Conservation (phyloP, 1,140 invertebrate species). For the Brachionus calyciflorus region DNA sequence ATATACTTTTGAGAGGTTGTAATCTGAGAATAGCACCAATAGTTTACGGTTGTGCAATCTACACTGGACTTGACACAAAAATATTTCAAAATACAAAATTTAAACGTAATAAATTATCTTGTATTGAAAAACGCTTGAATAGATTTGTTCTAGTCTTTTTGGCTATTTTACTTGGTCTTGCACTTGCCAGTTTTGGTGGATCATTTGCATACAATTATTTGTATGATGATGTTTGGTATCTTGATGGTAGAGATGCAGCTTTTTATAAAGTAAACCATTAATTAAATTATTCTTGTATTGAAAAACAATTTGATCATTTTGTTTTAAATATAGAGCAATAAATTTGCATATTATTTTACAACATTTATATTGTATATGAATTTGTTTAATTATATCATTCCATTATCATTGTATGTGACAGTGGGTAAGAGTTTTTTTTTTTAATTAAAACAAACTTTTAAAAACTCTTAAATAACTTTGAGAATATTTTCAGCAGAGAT, state of each 20-base stretch:
- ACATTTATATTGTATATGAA: conserved; percentile 17
- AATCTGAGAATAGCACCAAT: conserved; percentile 76
- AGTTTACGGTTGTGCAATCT: conserved; percentile 72
- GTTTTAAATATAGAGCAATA: conserved; percentile 79
- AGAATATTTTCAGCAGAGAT: too few species aligned
- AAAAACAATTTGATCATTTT: conserved; percentile 75
- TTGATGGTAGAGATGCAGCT: conserved; percentile 3
- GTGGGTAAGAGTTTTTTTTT: conserved; percentile 65
- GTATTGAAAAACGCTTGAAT: conserved; percentile 65
- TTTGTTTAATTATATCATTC: conserved; percentile 37
- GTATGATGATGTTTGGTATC: conserved; percentile 30
- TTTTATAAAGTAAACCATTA: conserved; percentile 77
- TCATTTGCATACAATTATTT: conserved; percentile 26
- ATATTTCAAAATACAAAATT: conserved; percentile 76
- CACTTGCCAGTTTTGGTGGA: conserved; percentile 42
- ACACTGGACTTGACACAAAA: conserved; percentile 79
- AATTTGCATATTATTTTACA: conserved; percentile 1
- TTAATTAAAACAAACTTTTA: conserved; percentile 90
- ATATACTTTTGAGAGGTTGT: conserved; percentile 74
- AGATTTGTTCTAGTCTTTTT: conserved; percentile 78
- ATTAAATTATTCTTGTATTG: conserved; percentile 50
- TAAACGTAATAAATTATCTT: conserved; percentile 73
- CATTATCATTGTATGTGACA: conserved; percentile 40
- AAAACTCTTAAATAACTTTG: too few species aligned
- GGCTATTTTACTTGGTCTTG: conserved; percentile 65